Conservation (phyloP, 2,888 invertebrate species). For the Synanthedon tipuliformis region DNA sequence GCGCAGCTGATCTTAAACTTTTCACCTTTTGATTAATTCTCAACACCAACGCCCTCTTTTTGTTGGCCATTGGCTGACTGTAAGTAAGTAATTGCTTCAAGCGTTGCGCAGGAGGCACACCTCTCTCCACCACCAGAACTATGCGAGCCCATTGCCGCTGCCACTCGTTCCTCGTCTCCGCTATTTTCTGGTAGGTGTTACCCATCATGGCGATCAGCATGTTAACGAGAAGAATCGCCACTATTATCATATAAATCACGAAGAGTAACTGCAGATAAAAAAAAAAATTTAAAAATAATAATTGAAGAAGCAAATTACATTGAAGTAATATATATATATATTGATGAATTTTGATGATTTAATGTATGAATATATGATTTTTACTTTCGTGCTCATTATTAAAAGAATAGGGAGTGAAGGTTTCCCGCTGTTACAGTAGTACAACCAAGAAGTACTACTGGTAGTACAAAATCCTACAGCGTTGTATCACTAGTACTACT, state of each 20-base stretch:
- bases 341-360: no score
- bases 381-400: no score
- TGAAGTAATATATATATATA: no score
- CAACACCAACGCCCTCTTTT: conserved; percentile 85
- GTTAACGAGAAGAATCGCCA: conserved; percentile 93
- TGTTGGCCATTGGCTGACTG: conserved; percentile 94
- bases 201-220: conserved; percentile 99
- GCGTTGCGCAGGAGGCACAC: conserved; percentile 91
- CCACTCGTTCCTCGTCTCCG: conserved; percentile 97
- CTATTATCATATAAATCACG: conserved; percentile 97
- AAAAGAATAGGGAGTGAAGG: no score
- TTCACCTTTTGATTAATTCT: conserved; percentile 89
- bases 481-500: no score
- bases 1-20: neutral
- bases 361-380: no score
- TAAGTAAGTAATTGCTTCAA: conserved; percentile 88
- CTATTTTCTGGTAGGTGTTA: conserved; percentile 97
- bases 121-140: conserved; percentile 95
- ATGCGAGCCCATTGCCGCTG: conserved; percentile 98
- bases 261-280: conserved; percentile 79
- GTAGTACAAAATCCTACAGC: no score
- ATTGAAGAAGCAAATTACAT: no score
- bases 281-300: neutral
- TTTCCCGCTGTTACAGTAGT: no score
- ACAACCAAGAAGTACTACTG: no score